Base-by-base conservation (phyloP, 2,797 vertebrate species). In the Cossypha dichroa region DNA sequence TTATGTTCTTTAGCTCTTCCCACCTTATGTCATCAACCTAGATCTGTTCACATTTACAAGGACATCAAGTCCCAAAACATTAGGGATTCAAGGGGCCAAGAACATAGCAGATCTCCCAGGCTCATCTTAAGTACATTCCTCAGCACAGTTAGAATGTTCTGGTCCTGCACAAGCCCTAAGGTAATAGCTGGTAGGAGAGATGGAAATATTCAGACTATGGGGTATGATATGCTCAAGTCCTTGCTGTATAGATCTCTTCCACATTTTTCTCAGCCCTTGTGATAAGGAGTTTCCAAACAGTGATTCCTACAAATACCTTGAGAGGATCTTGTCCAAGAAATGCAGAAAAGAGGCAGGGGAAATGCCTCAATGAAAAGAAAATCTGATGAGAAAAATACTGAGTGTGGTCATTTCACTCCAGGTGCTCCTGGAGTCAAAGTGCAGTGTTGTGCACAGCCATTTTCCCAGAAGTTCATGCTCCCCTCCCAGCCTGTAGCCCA, bases 391-490 rank as follows among this genome's bases (percentile, higher is more conserved):
- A 48, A 84, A 83, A 73, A 38, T 46, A 25, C 45, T 33, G 54
- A 46, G 31, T 29, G 49, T 5, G 1, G 15, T 33, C 58, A 40
- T 14, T 12, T 38, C 43, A 23, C 8, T 52, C 33, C 64, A n/a
- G 59, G 22, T 28, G 10, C 29, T 64, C 7, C 11, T 22, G 26
- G 21, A 49, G 17, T 9, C 0, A 0, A 79, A 70, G 40, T 22
- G 36, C 16, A 8, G 7, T 34, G 40, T 1, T 77, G 17, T 26
- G 19, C 36, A 28, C 13, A 60, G 33, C 25, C 23, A 34, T 63
- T 49, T 75, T 64, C 49, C 33, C 2, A 1, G 18, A 4, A 64
- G 18, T 60, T 52, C 25, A 15, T 34, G 18, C 5, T 38, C 31
- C 13, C 0, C 0, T 29, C 33, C 59, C 77, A 92, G 20, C 22